Base-by-base conservation (phyloP, 2,113 vertebrate species). In the Anseranas semipalmata region DNA sequence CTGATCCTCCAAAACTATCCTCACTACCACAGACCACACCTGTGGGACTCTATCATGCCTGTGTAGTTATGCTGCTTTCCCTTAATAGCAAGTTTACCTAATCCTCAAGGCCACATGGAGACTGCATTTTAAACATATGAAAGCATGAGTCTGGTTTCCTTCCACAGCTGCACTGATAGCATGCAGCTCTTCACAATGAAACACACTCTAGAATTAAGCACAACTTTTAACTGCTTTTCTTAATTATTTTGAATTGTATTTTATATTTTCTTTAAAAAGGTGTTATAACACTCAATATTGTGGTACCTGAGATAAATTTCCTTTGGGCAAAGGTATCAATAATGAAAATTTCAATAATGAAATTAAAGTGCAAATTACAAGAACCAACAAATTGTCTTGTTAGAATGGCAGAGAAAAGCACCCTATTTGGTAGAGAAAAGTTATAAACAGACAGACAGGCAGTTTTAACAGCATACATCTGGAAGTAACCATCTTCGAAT, bases 341-440 rank as follows among this genome's bases (percentile, higher is more conserved):
- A 33, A 59, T 14, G 13, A 60, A 60, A 33, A 19, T 58, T 33
- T 58, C 41, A 87, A 41, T 81, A 91, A 96, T 74, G 75, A 92
- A 86, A 96, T 55, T 10, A 88, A 43, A 74, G 63, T 45, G 63
- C 48, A 75, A 90, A 94, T 37, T 37, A 10, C 17, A 75, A 33
- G 52, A 85, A 95, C 52, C 58, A 95, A 92, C 80, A 81, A 93
- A 77, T 88, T 89, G 93, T 32, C 82, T 90, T 90, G 71, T n/a
- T 65, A 70, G 30, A 93, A 68, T 8, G 62, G 59, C 56, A 90
- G 63, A 35, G 33, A 94, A 62, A 87, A 91, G 15, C 85, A 37
- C 5, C 46, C 93, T 32, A 35, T 7, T 5, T 35, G n/a, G 20
- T 56, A 70, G 37, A 82, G 52, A 30, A 58, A 76, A 58, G 52